Base-by-base conservation (phyloP, 1,140 invertebrate species). In the Brachionus asplanchnoidis region DNA sequence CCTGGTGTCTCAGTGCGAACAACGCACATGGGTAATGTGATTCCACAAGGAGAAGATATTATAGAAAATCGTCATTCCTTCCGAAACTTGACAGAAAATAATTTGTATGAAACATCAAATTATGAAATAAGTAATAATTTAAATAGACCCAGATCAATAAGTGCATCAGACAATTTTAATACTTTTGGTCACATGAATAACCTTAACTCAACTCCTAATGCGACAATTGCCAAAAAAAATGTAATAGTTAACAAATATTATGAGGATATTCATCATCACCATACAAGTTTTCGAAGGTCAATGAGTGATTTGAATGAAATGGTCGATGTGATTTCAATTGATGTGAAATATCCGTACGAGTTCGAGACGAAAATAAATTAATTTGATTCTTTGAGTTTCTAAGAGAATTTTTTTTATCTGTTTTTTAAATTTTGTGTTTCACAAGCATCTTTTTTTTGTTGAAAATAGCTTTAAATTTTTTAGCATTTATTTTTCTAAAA, bases 281-380 rank as follows among this genome's bases (percentile, higher is more conserved):
- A 73, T 20, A 68, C 66, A 3, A 73, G 68, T 73, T 9, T 42
- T 2, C 32, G 68, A 17, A 40, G 68, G 20, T 73, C 68, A 42
- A 40, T 73, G 40, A 73, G 68, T 73, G 68, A 73, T 42, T 73
- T 73, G 17, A 73, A 73, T 42, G 68, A 73, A 44, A 73, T 73
- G 68, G 68, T 73, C 36, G 68, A 73, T 73, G 68, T 73, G 3
- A 73, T 73, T 17, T 73, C 68, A 73, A 73, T 73, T 42, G 68
- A 73, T 73, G 68, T 73, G 7, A 73, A 73, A 42, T 73, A 73
- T 73, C 68, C 68, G 40, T 73, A 73, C 32, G 68, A 73, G 32
- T 73, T 40, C 42, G 68, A 73, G 32, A 73, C 68, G 2, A 40
- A 40, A 73, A 73, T 73, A 40, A 73, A 73, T 73, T 73, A 68